A percentile compares a stretch with the other conserved stretches of the same genome.
These are phyloP conservation scores for Diorhabda carinulata DNA, from an alignment of 1,140 invertebrate species.

Conservation along the genomic window DNA sequence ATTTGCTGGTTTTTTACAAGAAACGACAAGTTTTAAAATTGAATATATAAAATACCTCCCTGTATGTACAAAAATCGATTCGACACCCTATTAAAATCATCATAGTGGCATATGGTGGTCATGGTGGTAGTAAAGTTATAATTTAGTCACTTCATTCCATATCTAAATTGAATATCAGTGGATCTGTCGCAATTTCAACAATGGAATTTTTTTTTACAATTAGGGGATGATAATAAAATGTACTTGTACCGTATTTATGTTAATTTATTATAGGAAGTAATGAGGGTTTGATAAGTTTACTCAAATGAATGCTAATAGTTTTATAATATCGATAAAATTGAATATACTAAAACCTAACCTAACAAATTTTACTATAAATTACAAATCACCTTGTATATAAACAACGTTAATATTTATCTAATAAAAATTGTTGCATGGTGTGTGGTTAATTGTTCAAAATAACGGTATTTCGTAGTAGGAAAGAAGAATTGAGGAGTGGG, in stretches of 20 bases:
- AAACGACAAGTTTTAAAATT: too few species aligned
- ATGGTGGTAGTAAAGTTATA: constrained; percentile 18
- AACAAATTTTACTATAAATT: too few species aligned
- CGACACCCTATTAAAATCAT: constrained; percentile 18
- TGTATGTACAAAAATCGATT: not conserved
- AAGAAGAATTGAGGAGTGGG: constrained; percentile 12
- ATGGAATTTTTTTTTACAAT: not conserved
- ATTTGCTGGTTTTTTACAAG: too few species aligned
- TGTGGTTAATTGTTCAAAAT: not conserved
- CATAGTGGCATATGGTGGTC: constrained; percentile 15
- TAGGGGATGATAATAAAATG: not conserved
- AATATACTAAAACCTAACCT: not conserved
- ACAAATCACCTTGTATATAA: too few species aligned
- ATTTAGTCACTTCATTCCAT: not conserved
- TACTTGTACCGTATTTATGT: too few species aligned
- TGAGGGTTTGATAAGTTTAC: too few species aligned
- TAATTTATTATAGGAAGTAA: too few species aligned
- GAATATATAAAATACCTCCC: not conserved
- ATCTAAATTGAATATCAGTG: constrained; percentile 1
- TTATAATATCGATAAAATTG: not conserved
- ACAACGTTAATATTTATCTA: too few species aligned
- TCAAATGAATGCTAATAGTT: not conserved
- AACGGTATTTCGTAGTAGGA: not conserved
- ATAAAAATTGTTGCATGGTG: too few species aligned
- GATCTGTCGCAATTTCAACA: not conserved